phyloP scores from a whole-genome alignment of 2,797 vertebrate genomes.

The Betta splendens region DNA sequence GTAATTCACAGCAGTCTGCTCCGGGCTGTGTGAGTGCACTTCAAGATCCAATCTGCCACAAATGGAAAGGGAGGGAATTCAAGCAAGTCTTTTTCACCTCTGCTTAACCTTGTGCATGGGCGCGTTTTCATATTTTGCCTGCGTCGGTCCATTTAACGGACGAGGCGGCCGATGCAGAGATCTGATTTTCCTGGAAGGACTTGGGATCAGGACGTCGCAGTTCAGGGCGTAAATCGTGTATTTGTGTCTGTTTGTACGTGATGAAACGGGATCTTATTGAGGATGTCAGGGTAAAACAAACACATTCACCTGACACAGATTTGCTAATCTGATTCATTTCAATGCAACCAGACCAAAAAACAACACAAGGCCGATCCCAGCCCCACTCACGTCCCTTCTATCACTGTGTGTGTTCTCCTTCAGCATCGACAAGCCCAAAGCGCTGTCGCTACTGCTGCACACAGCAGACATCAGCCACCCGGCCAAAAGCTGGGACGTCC shows the following conservation, averaged over 20 bases:
- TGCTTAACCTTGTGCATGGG: constrained; percentile 56
- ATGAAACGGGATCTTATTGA: too few relatives aligned
- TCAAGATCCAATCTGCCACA: constrained; percentile 63
- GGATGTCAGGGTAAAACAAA: too few relatives aligned
- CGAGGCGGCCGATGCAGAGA: constrained; percentile 30
- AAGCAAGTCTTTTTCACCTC: constrained; percentile 65
- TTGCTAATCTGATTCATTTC: too few relatives aligned
- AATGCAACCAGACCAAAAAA: neutral
- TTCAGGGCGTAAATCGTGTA: neutral
- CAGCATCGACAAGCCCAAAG: constrained; percentile 98
- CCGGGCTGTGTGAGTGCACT: constrained; percentile 62
- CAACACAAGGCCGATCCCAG: too few relatives aligned
- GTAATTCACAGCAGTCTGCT: constrained; percentile 65
- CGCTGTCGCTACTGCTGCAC: constrained; percentile 94
- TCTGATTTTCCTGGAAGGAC: constrained; percentile 30
- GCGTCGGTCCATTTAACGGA: constrained; percentile 40
- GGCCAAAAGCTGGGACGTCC: constrained; percentile 94
- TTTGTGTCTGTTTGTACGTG: neutral
- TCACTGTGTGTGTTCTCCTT: constrained; percentile 6
- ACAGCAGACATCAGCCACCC: constrained; percentile 99
- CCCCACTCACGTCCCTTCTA: neutral
- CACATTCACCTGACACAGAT: neutral
- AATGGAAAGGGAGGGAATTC: constrained; percentile 56
- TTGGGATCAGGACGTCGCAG: neutral
- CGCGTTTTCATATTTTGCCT: constrained; percentile 22